Evolutionary conservation across 1,140 invertebrate species (phyloP).

Genomic region (Zaprionus vittiger): DNA sequence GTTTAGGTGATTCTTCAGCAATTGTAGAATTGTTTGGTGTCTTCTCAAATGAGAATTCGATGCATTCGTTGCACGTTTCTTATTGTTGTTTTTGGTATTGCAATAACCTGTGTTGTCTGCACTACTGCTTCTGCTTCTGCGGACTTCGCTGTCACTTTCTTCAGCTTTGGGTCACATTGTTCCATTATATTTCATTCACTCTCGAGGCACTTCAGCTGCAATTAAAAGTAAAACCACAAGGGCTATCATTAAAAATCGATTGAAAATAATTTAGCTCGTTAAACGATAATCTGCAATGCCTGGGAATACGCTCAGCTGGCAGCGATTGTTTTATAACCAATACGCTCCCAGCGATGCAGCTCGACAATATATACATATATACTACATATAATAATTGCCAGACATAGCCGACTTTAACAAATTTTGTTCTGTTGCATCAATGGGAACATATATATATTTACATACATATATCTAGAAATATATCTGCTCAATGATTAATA

Average conservation of each 20-base stretch:
- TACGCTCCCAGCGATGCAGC: neutral
- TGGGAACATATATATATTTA: neutral
- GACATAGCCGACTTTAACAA: neutral
- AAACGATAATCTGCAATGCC: constrained; percentile 14
- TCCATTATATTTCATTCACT: constrained; percentile 46
- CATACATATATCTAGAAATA: neutral
- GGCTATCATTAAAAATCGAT: constrained; percentile 39
- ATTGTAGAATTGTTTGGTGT: constrained; percentile 23
- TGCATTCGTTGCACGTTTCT: constrained; percentile 12
- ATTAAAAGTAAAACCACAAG: constrained; percentile 21
- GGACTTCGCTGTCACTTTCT: constrained; percentile 27
- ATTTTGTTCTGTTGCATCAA: neutral
- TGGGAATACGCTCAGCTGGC: constrained; percentile 30
- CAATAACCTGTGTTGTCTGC: constrained; percentile 32
- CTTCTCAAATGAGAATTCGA: constrained; percentile 12
- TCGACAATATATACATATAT: neutral
- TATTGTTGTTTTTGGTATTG: constrained; percentile 12
- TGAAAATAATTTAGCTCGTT: constrained; percentile 37
- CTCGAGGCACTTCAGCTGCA: constrained; percentile 55
- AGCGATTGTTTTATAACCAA: neutral
- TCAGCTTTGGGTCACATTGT: constrained; percentile 62
- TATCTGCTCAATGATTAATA: too few relatives aligned
- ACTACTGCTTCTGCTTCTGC: constrained; percentile 14
- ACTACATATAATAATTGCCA: neutral
- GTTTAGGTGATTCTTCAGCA: constrained; percentile 26